Base-by-base conservation (phyloP, 2,113 vertebrate species). In the Murina feae region DNA sequence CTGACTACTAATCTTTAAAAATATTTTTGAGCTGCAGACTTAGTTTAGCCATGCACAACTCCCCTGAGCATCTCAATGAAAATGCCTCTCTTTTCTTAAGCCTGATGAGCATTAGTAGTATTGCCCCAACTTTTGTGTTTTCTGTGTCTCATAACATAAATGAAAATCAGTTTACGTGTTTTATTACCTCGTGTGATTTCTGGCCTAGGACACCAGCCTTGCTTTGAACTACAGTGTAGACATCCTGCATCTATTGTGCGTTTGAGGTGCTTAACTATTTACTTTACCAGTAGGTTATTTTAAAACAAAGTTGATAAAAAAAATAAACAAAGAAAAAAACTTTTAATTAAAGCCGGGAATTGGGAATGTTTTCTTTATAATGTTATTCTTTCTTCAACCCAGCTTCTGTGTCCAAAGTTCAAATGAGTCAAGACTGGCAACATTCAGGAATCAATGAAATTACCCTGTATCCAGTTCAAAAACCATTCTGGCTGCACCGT, bases 1-100 rank as follows among this genome's bases (percentile, higher is more conserved):
- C 71, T 58, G 21, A 90, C 90, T 44, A 39, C 69, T 80, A 84
- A 75, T 80, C 86, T 89, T 80, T 85, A 86, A 89, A 95, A 94
- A 60, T 51, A 93, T 89, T 81, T 86, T 84, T 93, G 20, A 95
- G 58, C n/a, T 30, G 2, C 39, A 39, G 30, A 83, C 74, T 53
- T 32, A 18, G 82, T 80, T 90, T 18, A 74, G n/a, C n/a, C 60
- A 20, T 5, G 18, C 14, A n/a, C 39, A 92, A 21, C 20, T 68
- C 49, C 30, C 39, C 25, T 32, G 53, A 78, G n/a, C 18, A 4
- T 69, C 71, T 93, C 78, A 80, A 17, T 85, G 65, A 51, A 91
- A 90, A 95, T 58, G 18, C 37, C 37, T 86, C 69, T 89, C 81
- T 83, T 92, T 78, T 20, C 17, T 87, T 86, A 94, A 90, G 69